Base-by-base conservation (phyloP, 2,888 invertebrate species). In the Pheosia tremula region DNA sequence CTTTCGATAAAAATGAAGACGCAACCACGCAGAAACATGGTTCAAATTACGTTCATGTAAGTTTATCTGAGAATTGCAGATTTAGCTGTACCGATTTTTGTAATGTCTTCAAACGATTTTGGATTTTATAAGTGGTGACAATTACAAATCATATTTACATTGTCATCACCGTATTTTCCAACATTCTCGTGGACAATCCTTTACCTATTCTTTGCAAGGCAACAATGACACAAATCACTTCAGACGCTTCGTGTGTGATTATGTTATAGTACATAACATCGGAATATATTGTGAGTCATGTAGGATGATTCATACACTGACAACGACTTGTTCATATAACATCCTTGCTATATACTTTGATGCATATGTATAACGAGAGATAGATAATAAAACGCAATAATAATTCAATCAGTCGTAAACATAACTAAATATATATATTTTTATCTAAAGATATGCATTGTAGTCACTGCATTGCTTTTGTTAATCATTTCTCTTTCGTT, bases 251-350 rank as follows among this genome's bases (percentile, higher is more conserved):
- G 45, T 59, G 43, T 37, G 53, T 5, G 37, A 11, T 10, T 53
- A 59, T 56, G 56, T 52, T 57, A 58, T 56, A 50, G 54, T 60
- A 53, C 41, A 64, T 58, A 58, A 64, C 56, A 63, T 52, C 58
- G 49, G 59, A 60, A 45, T 57, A 60, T 61, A 13, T 56, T 37
- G 55, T 73, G 73, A 75, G 50, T 69, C 75, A 75, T 60, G 10
- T 9, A 53, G 55, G 56, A 59, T 78, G 78, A 78, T 68, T 78
- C 79, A 78, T 61, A 57, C 39, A 52, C 66, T 65, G 67, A 73
- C 72, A 75, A 70, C 69, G 68, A 64, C 55, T 63, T 78, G 74
- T 78, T 73, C 77, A 77, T 75, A 79, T 79, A 80, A 77, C 75
- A 80, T 77, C 71, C 71, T 75, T 66, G 67, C 74, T 62, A 71